Evolutionary conservation across 1,140 invertebrate genomes (phyloP), one percentile per base, ranked within the genome.

Genomic region (Zaprionus africanus): DNA sequence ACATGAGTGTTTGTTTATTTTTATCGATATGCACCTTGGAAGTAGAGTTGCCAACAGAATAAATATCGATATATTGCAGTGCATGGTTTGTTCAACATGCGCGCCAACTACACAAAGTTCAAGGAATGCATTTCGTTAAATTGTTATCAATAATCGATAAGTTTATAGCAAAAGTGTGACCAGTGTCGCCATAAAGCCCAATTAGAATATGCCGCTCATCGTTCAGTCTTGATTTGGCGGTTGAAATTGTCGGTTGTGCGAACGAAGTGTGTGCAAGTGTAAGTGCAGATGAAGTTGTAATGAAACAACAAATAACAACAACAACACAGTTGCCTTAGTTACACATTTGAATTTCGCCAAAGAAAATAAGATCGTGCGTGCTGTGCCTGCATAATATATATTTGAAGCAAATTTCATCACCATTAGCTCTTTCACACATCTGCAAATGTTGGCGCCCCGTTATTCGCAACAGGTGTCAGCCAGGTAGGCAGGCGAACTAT

Each of bases 391-490:
- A 69, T 67, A 81, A 90, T 63, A 69, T 13, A 69, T 12, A 78
- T 63, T 72, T 17, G 75, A 58, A 64, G 31, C 31, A 41, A 70
- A 64, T 75, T 73, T 59, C 64, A 59, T 31, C 43, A 46, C 17
- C 17, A 9, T 46, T 46, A 71, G 17, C 31, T 53, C 24, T 46
- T 17, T 46, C 7, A 17, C 41, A 41, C 68, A 87, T 80, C 77
- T 71, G 60, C 38, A 63, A 81, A 65, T 65, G 59, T 69, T 85
- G 54, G 58, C 66, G 78, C 53, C 36, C 28, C 70, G 67, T 67
- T 71, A 64, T 70, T 60, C 63, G 81, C 85, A 88, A 88, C 85
- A 88, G 85, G 85, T 88, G 85, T 72, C 72, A 58, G 46, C 2
- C 59, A n/a, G 19, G 34, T 19, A 61, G 38, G 19, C 46, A 24